Percentiles rank a stretch among this genome's conserved stretches.
Conservation (phyloP, 2,113 vertebrate species). For the Pedionomus torquatus region DNA sequence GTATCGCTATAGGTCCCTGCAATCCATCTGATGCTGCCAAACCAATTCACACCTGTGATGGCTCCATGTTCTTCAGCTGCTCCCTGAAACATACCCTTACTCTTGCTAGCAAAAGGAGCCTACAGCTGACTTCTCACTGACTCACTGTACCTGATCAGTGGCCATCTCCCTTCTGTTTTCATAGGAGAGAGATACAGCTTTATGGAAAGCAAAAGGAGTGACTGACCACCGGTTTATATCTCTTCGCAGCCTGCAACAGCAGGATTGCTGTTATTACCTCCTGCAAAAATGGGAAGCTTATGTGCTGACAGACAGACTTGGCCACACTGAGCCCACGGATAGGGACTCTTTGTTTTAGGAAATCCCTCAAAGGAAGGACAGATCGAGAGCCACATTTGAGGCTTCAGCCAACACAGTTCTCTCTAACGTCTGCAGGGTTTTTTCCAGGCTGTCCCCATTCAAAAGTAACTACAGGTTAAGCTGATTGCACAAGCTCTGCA, state of each 20-base stretch:
- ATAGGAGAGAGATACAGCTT: neutral
- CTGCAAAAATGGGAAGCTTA: neutral
- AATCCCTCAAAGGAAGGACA: neutral
- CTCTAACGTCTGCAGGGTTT: fast-evolving
- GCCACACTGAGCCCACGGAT: neutral
- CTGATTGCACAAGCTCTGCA: neutral
- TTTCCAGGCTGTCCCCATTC: neutral
- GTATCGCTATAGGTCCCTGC: neutral
- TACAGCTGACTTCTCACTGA: neutral
- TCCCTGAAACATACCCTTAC: neutral
- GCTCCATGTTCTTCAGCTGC: neutral
- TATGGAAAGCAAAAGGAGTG: neutral
- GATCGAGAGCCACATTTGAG: neutral
- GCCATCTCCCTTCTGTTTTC: neutral
- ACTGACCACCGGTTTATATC: neutral
- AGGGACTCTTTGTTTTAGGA: neutral
- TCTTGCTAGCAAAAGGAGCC: neutral
- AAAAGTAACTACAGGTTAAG: neutral
- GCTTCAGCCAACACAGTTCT: neutral
- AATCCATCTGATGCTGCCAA: neutral
- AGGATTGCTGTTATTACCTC: neutral
- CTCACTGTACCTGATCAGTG: neutral
- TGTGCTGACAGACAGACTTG: fast-evolving
- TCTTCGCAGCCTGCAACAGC: neutral
- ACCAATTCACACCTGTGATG: fast-evolving